Evolutionary conservation across 2,797 vertebrate species (phyloP).

Genomic region (Molossus alvarezi): DNA sequence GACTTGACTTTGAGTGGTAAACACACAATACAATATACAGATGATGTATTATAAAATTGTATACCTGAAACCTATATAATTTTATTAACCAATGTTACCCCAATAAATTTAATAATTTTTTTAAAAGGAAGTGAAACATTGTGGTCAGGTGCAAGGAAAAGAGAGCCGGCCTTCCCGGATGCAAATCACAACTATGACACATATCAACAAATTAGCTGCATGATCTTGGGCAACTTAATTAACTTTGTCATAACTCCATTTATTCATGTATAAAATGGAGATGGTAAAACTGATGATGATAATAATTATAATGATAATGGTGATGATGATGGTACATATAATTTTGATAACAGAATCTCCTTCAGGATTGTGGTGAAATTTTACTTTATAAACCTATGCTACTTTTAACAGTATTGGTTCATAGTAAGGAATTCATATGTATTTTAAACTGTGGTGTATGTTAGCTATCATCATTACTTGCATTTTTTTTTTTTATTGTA

Average conservation of each 20-base stretch:
- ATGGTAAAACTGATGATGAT: background rate
- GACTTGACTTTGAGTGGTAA: background rate
- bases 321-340: background rate
- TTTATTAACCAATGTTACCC: background rate
- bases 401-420: background rate
- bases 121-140: background rate
- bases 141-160: background rate
- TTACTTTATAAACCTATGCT: background rate
- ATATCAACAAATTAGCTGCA: background rate
- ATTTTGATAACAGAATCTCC: background rate
- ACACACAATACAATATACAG: background rate
- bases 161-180: background rate
- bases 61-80: background rate
- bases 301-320: background rate
- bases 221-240: background rate
- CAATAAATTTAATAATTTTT: background rate
- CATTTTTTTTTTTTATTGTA: background rate
- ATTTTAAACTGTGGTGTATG: background rate
- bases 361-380: background rate
- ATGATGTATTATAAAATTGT: background rate
- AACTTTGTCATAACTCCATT: background rate
- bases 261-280: slow-evolving; percentile 1
- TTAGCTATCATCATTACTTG: background rate
- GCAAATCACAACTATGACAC: background rate
- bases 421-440: background rate